Evolutionary conservation across 1,140 invertebrate genomes (phyloP), one percentile per base, ranked within the genome.

Genomic region (Triops cancriformis): DNA sequence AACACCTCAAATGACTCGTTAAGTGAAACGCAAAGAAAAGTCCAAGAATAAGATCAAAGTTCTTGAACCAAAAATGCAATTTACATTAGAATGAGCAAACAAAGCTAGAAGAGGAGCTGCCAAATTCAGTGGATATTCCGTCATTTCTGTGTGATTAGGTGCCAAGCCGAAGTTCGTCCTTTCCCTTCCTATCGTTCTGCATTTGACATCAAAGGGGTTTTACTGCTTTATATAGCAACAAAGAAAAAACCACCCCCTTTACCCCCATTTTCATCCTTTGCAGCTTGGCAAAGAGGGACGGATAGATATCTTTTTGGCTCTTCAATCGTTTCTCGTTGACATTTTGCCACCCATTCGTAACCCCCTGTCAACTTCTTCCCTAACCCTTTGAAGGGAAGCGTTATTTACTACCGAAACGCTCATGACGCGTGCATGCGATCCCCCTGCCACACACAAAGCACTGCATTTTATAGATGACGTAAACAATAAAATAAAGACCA

Each of bases 161-260:
- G 18, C 51, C 51, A 37, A 37, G 31, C 31, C 31, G 7, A 37
- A 37, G 31, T 37, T 37, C 2, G 31, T 37, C 31, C 31, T 37
- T 37, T 37, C 31, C 31, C 31, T 37, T 37, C 31, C 31, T 37
- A 37, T 64, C 51, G 51, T 5, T 23, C n/a, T 23, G 51, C n/a
- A 6, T 64, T 64, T 64, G 51, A 64, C 51, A 64, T 64, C 51
- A 64, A 64, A 64, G 51, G 51, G 51, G 51, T 18, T 64, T 64
- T 23, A 5, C 51, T 23, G 2, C 31, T 37, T 37, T 37, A 37
- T 37, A 37, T 37, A 4, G 7, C 51, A 23, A 64, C 23, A 64
- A n/a, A 64, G 23, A 9, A 64, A 64, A 18, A 64, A 64, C 9
- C 10, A 10, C 0, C 51, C 51, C 51, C n/a, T 23, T 10, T 64